Conservation (phyloP, 2,797 vertebrate genomes). For the Cephalopachus bancanus region DNA sequence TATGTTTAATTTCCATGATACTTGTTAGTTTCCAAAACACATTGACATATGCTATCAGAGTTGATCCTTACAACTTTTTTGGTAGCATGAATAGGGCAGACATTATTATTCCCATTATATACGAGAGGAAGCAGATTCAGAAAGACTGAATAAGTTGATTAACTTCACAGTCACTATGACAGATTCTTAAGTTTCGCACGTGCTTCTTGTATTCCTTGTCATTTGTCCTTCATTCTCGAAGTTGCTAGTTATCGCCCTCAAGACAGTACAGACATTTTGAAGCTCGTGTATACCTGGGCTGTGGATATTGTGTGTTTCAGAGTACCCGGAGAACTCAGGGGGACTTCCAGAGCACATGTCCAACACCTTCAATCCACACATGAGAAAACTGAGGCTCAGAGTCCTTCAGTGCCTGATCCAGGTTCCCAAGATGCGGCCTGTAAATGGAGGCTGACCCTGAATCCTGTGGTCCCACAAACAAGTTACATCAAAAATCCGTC, state of each 20-base stretch:
- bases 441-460: not conserved
- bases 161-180: not conserved
- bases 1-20: not conserved
- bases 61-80: not conserved
- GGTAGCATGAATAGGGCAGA: not conserved
- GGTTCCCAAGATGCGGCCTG: not conserved
- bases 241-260: not conserved
- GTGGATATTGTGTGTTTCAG: not conserved
- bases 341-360: not conserved
- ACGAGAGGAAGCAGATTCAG: slow-evolving; percentile 10
- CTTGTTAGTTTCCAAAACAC: slow-evolving; percentile 56
- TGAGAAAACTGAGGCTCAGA: not conserved
- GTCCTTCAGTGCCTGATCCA: not conserved
- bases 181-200: not conserved
- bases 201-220: not conserved
- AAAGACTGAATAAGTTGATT: not conserved
- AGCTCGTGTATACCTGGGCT: not conserved
- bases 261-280: not conserved
- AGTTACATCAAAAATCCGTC: not conserved
- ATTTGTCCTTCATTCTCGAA: not conserved
- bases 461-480: not conserved
- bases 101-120: not conserved
- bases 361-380: not conserved
- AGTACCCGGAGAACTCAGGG: not conserved
- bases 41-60: not conserved